Evolutionary conservation across 2,888 invertebrate genomes (phyloP), one percentile per base, ranked within the genome.

Genomic region (Apamea sordens): DNA sequence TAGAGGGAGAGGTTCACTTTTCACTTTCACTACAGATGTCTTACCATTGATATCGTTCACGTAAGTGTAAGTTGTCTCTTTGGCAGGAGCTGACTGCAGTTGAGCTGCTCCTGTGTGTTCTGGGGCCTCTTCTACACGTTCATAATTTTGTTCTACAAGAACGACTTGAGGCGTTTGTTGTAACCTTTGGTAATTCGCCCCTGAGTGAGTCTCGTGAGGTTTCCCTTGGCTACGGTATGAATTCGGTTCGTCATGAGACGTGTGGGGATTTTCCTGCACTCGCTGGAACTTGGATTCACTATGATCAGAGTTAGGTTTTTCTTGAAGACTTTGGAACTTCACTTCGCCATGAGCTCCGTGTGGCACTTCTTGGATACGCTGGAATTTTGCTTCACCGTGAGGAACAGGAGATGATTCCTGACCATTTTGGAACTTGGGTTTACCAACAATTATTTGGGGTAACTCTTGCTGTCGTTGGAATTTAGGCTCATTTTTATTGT

Each of bases 1-100:
- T 3, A 96, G 89, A 64, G 95, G 96, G 10, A 96, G 71, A 10
- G 93, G 96, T 78, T 95, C 93, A 4, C 95, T 95, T 73, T 94
- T 91, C 71, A 96, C 88, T 80, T 94, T 93, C 36, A 95, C 92
- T 21, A 94, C 90, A 28, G 95, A 93, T 83, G 94, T 94, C 86
- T 96, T 90, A 56, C 96, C 96, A 82, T 96, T 94, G 50, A 94
- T 92, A 61, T 93, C 91, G 28, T 95, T 93, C 24, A 89, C 77
- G 36, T 89, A 89, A 44, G 94, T 93, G n/a, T 95, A 88, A 41
- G 92, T 90, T 44, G 91, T 91, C 50, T 93, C 92, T 76, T 93
- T 93, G 5, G 91, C 91, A 41, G 93, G 93, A 44, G 91, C 90
- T 47, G 91, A 90, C 85, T 93, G 92, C 72, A 92, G 85, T 85